phyloP scores from a whole-genome alignment of 2,797 vertebrate genomes.

The Sebastes cheni region DNA sequence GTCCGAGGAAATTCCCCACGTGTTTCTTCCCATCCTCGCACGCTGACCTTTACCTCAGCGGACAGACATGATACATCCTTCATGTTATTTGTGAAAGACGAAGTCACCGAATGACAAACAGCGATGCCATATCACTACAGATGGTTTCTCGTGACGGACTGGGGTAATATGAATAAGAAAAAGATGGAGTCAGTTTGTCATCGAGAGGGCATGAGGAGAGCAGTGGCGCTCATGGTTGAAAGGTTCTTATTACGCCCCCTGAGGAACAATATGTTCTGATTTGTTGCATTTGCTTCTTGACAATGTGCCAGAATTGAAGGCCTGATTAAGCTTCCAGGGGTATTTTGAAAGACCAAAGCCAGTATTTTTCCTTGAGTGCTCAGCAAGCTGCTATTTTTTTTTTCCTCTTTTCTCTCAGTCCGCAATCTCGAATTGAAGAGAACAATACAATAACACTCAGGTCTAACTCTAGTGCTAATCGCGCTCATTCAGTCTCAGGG shows the following conservation, averaged over 20 bases:
- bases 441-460: constrained; percentile 69
- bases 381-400: constrained; percentile 53
- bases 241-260: constrained; percentile 61
- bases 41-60: constrained; percentile 49
- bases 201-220: constrained; percentile 49
- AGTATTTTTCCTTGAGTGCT: constrained; percentile 65
- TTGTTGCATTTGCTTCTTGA: constrained; percentile 75
- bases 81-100: constrained; percentile 35
- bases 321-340: constrained; percentile 75
- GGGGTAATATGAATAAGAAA: constrained; percentile 42
- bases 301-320: constrained; percentile 74
- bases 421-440: constrained; percentile 64
- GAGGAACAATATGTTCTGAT: constrained; percentile 82
- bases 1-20: constrained; percentile 38
- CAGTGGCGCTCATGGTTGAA: constrained; percentile 51
- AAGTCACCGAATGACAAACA: constrained; percentile 48
- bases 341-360: constrained; percentile 66
- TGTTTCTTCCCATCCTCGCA: background rate
- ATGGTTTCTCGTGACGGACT: constrained; percentile 37
- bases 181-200: constrained; percentile 56
- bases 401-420: constrained; percentile 33
- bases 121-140: constrained; percentile 19
- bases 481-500: constrained; percentile 38
- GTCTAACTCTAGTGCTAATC: constrained; percentile 58
- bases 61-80: constrained; percentile 30